Evolutionary conservation across 2,113 vertebrate genomes (phyloP), one percentile per base, ranked within the genome.

Genomic region (Chaetodon trifascialis): DNA sequence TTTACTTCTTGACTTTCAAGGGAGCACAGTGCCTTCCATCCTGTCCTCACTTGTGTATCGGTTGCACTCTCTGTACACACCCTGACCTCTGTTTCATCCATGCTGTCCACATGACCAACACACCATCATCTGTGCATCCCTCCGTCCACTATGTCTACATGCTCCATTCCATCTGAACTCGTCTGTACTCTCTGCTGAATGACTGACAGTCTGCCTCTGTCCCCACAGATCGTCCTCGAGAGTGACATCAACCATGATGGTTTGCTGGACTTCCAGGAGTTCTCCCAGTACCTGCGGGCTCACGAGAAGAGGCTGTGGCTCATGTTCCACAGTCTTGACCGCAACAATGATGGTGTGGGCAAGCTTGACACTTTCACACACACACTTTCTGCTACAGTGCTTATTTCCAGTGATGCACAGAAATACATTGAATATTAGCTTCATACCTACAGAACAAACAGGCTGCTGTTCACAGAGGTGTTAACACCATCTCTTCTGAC

Each of bases 311-410:
- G 95, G n/a, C 93, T 97, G 54, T 82, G 91, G 65, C 93, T 96
- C 73, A 96, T 97, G 87, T 97, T 97, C 85, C 92, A 92, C 83
- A 97, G 92, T 73, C 82, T 97, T 49, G 97, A 97, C 91, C 92
- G 58, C 79, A 97, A 97, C 91, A 93, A 96, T 46, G 97, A 97
- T 7, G 97, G 96, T 97, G 85, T 70, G 88, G 67, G 64, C 63
- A 46, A 5, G 0, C 68, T 7, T 7, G 23, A 38, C 62, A 56
- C 21, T 5, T 14, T 60, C 52, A 67, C n/a, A 72, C 0, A 76
- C 3, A 21, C 36, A 30, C 30, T 30, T 30, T 30, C 30, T 30
- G 30, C 30, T 30, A 30, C 30, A 30, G 30, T 30, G 30, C 30
- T 30, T 30, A 30, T 54, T 10, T 63, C 6, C 30, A 2, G 15